Evolutionary conservation across 2,113 vertebrate genomes (phyloP), one percentile per base, ranked within the genome.

Genomic region (Benitochromis conjunctus): DNA sequence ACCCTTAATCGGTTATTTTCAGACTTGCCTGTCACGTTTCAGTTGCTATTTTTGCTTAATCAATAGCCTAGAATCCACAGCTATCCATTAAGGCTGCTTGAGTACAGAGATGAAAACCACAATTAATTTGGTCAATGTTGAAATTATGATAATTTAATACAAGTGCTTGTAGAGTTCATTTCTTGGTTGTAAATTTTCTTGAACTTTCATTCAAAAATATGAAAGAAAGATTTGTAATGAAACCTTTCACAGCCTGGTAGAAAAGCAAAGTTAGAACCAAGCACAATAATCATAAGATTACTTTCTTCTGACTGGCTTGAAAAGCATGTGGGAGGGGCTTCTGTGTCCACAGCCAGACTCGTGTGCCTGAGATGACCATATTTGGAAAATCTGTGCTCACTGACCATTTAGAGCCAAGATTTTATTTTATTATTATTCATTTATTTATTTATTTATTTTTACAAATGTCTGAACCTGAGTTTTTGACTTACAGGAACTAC

Each of bases 361-460:
- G 5, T 46, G 43, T 46, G 21, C 66, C 1, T 46, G 21, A 46
- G 21, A 10, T 71, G 38, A 7, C 38, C 66, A 71, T 71, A 71
- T 71, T 26, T 46, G 41, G 66, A 71, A 71, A 26, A 26, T 29
- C 41, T 16, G 41, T 5, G 26, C 41, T 11, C 0, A 26, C 0
- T 71, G 38, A 7, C 8, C 13, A 14, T 46, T 71, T 71, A 46
- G 5, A 46, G 0, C 9, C 41, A 71, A 26, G 66, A 1, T 43
- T n/a, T 0, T 36, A 34, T 60, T 60, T 26, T 29, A n/a, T n/a
- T n/a, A n/a, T n/a, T n/a, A n/a, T 54, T 51, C 10, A 34, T 34
- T 34, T 34, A 7, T 34, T 7, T 16, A 3, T 46, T 48, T 26
- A 7, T 31, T 60, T 6, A 6, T 19, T 62, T 34, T 60, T 34